These are phyloP conservation scores for Erythrolamprus reginae DNA, from an alignment of 2,113 vertebrate genomes.

Conservation along the genomic window DNA sequence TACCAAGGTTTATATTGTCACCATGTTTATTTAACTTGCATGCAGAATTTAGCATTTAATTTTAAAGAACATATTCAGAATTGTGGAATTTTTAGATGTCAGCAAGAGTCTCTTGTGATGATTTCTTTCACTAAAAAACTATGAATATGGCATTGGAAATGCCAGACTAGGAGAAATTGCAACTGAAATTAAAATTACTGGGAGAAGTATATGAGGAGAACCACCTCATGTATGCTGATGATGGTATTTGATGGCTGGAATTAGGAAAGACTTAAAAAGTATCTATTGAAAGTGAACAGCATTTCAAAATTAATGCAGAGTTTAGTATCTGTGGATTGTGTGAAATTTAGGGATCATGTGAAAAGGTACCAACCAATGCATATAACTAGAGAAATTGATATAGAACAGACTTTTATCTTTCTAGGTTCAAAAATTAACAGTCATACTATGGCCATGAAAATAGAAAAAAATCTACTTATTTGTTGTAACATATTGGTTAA, in stretches of 20 bases:
- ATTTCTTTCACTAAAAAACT: not conserved
- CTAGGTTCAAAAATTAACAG: not conserved
- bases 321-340: not conserved
- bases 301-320: not conserved
- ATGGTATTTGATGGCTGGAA: not conserved
- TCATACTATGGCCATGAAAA: not conserved
- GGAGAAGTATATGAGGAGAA: not conserved
- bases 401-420: not conserved
- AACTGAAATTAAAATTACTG: not conserved
- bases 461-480: not conserved
- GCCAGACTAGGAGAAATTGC: not conserved
- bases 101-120: not conserved
- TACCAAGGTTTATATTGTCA: not conserved
- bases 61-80: not conserved
- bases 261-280: not conserved
- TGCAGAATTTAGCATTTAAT: not conserved
- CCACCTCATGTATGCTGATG: not conserved
- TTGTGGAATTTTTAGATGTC: not conserved
- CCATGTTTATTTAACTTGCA: not conserved
- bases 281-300: not conserved
- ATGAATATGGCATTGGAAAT: not conserved
- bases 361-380: not conserved
- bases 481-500: not conserved
- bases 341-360: not conserved
- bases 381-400: not conserved